Percentiles rank a stretch among this genome's conserved stretches.
Evolutionary conservation across 2,797 vertebrate genomes (phyloP).

Genomic region (Hybognathus amarus): DNA sequence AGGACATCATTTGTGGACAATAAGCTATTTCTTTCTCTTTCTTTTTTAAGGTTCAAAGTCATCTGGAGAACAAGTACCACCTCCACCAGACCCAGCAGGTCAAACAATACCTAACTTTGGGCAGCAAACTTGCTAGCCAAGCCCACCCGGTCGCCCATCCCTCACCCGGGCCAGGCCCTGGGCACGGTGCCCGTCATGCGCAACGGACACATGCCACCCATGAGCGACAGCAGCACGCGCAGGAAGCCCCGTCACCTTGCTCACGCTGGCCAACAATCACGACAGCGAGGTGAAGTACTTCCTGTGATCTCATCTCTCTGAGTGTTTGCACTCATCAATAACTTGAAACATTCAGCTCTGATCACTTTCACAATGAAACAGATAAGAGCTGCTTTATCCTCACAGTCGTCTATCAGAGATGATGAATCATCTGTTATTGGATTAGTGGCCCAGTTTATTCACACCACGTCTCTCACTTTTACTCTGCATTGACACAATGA

Average conservation of each 20-base stretch:
- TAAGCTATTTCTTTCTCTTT: background rate
- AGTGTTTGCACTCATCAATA: slow-evolving; percentile 73
- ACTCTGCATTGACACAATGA: slow-evolving; percentile 33
- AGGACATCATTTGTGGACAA: background rate
- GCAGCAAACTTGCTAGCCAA: slow-evolving; percentile 83
- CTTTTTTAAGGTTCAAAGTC: slow-evolving; percentile 84
- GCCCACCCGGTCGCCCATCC: slow-evolving; percentile 74
- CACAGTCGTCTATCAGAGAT: slow-evolving; percentile 48
- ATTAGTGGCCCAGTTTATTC: slow-evolving; percentile 60
- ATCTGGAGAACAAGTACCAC: slow-evolving; percentile 91
- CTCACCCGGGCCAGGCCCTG: slow-evolving; percentile 76
- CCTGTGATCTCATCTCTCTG: slow-evolving; percentile 2
- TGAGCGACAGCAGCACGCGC: slow-evolving; percentile 76
- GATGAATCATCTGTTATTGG: slow-evolving; percentile 62
- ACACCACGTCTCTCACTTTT: slow-evolving; percentile 25
- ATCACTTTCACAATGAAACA: slow-evolving; percentile 60
- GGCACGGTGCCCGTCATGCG: slow-evolving; percentile 79
- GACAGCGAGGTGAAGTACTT: slow-evolving; percentile 82
- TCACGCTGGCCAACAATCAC: slow-evolving; percentile 80
- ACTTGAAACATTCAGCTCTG: slow-evolving; percentile 71
- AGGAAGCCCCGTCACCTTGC: slow-evolving; percentile 82
- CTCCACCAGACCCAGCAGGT: slow-evolving; percentile 88
- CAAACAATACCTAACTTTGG: slow-evolving; percentile 90
- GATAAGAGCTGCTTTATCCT: slow-evolving; percentile 64
- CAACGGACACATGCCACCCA: slow-evolving; percentile 79